Evolutionary conservation across 2,797 vertebrate species (phyloP).

Genomic region (Peromyscus eremicus): DNA sequence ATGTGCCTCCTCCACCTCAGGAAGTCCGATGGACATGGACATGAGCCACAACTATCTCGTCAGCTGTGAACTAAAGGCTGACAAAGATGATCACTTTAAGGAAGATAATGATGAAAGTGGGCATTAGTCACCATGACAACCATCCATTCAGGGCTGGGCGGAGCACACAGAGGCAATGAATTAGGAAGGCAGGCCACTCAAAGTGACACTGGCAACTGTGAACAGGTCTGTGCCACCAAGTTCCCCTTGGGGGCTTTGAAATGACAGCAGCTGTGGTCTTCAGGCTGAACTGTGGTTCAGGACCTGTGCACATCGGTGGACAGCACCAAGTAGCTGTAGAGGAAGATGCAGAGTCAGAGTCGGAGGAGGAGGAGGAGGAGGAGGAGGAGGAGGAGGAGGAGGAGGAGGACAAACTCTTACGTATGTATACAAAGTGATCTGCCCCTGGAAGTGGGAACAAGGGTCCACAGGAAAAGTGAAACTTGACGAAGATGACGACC

Average conservation of each 20-base stretch:
- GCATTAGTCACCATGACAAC: background rate
- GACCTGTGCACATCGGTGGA: background rate
- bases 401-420: background rate
- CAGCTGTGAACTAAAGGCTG: background rate
- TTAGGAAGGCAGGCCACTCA: background rate
- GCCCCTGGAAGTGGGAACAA: background rate
- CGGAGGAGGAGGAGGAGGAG: too few species aligned
- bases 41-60: background rate
- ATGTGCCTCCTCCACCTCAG: too few species aligned
- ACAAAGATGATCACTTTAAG: background rate
- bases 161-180: background rate
- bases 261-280: background rate
- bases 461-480: background rate
- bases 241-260: background rate
- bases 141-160: background rate
- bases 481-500: background rate
- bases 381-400: too few species aligned
- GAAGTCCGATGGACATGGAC: background rate
- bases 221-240: background rate
- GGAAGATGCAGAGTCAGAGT: background rate
- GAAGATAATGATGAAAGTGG: background rate
- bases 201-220: background rate
- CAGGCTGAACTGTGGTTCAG: background rate
- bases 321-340: background rate
- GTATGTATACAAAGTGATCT: background rate